These are phyloP conservation scores for Xyrichtys novacula DNA, from an alignment of 2,797 vertebrate genomes.

Conservation along the genomic window DNA sequence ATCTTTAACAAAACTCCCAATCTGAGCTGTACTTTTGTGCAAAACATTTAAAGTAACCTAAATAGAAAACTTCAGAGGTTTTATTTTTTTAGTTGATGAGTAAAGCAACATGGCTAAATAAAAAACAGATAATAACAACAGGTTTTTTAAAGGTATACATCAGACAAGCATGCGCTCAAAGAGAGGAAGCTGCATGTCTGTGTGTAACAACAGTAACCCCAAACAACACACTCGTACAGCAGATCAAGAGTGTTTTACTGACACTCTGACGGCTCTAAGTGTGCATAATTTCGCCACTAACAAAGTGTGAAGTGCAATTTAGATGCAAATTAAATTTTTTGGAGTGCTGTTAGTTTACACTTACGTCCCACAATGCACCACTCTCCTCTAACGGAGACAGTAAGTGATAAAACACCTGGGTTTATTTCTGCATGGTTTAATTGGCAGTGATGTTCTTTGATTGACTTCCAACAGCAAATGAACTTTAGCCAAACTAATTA, in stretches of 20 bases:
- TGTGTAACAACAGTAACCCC: conserved; percentile 13
- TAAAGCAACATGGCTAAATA: no score
- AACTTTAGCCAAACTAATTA: not conserved
- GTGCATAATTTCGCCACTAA: conserved; percentile 27
- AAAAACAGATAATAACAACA: no score
- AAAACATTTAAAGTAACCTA: no score
- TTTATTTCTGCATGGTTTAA: conserved; percentile 5
- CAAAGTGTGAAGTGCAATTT: conserved; percentile 20
- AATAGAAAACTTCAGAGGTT: no score
- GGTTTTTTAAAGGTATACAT: no score
- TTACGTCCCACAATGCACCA: conserved; percentile 18
- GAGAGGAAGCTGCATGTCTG: no score
- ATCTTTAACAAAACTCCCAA: no score
- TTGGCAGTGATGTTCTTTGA: conserved; percentile 2
- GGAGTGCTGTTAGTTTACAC: not conserved
- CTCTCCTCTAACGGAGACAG: not conserved
- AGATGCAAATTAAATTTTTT: conserved; percentile 5
- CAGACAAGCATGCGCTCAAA: no score
- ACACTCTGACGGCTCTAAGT: not conserved
- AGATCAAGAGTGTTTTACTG: not conserved
- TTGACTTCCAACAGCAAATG: not conserved
- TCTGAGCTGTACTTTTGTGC: no score
- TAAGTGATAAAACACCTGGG: not conserved
- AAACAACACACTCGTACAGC: conserved; percentile 25
- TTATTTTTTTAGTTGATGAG: no score